Base-by-base conservation (phyloP, 2,888 invertebrate genomes). In the Dimorphilus gyrociliatus region DNA sequence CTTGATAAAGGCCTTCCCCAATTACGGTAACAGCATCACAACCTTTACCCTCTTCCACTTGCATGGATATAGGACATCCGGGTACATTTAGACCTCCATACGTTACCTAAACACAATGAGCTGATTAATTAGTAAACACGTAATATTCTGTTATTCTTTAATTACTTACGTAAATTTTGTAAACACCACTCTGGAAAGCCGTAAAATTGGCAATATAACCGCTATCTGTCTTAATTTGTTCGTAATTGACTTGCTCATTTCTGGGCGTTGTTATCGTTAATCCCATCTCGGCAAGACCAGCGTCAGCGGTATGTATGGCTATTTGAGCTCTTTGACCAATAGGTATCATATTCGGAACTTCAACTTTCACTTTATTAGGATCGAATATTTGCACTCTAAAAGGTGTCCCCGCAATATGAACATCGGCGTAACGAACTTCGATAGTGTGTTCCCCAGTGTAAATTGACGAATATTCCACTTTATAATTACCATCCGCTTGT, bases 231-330 rank as follows among this genome's bases (percentile, higher is more conserved):
- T 60, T 57, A 21, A 52, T 47, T 12, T 84, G 73, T 51, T 81
- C 76, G 3, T 85, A 74, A 0, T 82, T 78, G 19, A 90, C 66
- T 36, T 26, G 73, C 47, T 14, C 80, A 69, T 38, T 86, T 73
- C 37, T 78, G 73, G 90, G 82, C 41, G 82, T 80, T 24, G 81
- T 78, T 23, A 85, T 81, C 25, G 73, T 70, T 34, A 85, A 78
- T 53, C 85, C 85, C 32, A 90, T 62, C 48, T 88, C 85, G 1
- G 85, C 86, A 34, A 76, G 70, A n/a, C 92, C 90, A 12, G 88
- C 82, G 46, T 81, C n/a, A n/a, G n/a, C n/a, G n/a, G n/a, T n/a
- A n/a, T n/a, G n/a, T n/a, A n/a, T n/a, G n/a, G n/a, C n/a, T n/a
- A n/a, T n/a, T n/a, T n/a, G n/a, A n/a, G n/a, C n/a, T n/a, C n/a